phyloP scores from a whole-genome alignment of 2,888 invertebrate species.

The Eupithecia exiguata region DNA sequence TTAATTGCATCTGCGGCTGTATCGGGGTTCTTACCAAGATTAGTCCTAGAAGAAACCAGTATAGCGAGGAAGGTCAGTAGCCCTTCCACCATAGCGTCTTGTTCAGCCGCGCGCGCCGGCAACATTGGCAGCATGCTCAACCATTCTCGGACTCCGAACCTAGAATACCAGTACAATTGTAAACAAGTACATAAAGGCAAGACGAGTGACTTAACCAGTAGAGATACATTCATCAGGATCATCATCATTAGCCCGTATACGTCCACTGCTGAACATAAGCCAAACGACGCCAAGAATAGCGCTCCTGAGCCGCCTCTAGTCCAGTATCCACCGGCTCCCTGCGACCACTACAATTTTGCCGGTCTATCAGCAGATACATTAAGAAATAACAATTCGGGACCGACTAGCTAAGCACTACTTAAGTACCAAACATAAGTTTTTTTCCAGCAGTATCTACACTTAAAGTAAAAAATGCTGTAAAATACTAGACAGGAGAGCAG shows the following conservation, averaged over 20 bases:
- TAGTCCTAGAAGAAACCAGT: conserved; percentile 93
- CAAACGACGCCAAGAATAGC: no score
- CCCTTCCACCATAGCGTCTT: conserved; percentile 96
- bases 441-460: no score
- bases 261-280: no score
- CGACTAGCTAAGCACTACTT: no score
- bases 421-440: no score
- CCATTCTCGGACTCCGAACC: conserved; percentile 95
- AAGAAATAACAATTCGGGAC: no score
- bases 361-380: no score
- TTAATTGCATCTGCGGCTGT: neutral
- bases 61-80: conserved; percentile 95
- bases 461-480: no score
- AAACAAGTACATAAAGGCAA: neutral
- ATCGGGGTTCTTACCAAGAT: conserved; percentile 86
- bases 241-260: no score
- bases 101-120: conserved; percentile 89
- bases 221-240: neutral
- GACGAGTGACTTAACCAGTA: neutral
- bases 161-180: conserved; percentile 53
- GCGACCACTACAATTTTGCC: no score
- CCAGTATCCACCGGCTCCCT: no score
- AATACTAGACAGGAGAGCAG: neutral
- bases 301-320: no score
- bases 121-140: conserved; percentile 89